Evolutionary conservation across 1,140 invertebrate species (phyloP).

Genomic region (Drosophila hydei): DNA sequence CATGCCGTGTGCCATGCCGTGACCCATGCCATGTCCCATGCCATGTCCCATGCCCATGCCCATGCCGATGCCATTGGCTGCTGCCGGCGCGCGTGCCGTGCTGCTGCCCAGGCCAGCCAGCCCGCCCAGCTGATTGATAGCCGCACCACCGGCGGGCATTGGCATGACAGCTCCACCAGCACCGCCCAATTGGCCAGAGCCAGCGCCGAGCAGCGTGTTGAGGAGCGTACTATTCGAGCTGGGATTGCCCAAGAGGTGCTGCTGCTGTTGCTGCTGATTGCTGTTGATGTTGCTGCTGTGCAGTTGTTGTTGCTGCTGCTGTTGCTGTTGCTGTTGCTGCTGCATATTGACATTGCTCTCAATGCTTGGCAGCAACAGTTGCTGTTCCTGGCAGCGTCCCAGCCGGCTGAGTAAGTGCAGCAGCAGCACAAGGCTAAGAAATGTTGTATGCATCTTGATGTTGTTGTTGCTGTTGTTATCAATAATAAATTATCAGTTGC

Average conservation of each 20-base stretch:
- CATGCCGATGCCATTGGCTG: slow-evolving; percentile 17
- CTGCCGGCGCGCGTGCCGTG: slow-evolving; percentile 21
- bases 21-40: not conserved
- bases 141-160: slow-evolving; percentile 27
- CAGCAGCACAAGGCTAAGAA: slow-evolving; percentile 29
- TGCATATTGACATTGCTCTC: slow-evolving; percentile 49
- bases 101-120: slow-evolving; percentile 26
- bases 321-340: slow-evolving; percentile 47
- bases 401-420: slow-evolving; percentile 53
- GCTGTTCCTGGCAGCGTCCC: slow-evolving; percentile 60
- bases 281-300: slow-evolving; percentile 48
- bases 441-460: slow-evolving; percentile 31
- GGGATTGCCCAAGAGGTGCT: slow-evolving; percentile 23
- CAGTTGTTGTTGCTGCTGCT: slow-evolving; percentile 30
- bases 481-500: slow-evolving; percentile 3
- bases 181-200: slow-evolving; percentile 25
- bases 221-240: slow-evolving; percentile 58
- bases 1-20: slow-evolving; percentile 10
- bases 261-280: slow-evolving; percentile 46
- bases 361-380: slow-evolving; percentile 62
- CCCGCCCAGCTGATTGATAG: slow-evolving; percentile 59
- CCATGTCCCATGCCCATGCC: slow-evolving; percentile 20
- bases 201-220: slow-evolving; percentile 43
- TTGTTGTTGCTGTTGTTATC: slow-evolving; percentile 1
- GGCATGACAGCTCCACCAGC: slow-evolving; percentile 21